These are phyloP conservation scores for Silurus meridionalis DNA, from an alignment of 2,113 vertebrate genomes.

Conservation along the genomic window DNA sequence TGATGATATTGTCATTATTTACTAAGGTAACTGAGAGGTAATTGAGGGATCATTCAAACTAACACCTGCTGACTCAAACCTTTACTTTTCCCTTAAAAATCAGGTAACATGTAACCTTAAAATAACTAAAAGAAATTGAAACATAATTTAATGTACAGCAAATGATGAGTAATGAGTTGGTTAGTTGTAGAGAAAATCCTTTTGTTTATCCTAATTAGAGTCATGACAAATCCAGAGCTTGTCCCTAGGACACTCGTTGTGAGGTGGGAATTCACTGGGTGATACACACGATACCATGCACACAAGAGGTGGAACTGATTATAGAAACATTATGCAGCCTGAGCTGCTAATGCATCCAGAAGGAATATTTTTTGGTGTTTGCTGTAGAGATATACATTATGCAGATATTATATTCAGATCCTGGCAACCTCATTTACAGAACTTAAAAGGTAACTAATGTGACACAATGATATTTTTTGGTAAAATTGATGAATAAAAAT, in stretches of 20 bases:
- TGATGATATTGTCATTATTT: conserved; percentile 66
- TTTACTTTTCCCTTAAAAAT: conserved; percentile 63
- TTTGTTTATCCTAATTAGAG: background rate
- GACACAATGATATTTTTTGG: background rate
- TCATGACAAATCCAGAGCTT: background rate
- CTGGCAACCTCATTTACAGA: background rate
- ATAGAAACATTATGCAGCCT: background rate
- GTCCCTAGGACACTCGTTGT: background rate
- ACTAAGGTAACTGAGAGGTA: conserved; percentile 64
- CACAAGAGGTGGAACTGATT: background rate
- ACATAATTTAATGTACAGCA: background rate
- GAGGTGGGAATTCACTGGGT: background rate
- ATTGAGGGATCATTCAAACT: conserved; percentile 77
- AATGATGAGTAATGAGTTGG: background rate
- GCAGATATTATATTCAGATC: background rate
- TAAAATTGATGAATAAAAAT: background rate
- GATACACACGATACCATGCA: background rate
- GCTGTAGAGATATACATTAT: background rate
- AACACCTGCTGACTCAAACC: conserved; percentile 68
- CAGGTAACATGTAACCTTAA: background rate
- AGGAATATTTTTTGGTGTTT: background rate
- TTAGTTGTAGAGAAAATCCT: too few species aligned
- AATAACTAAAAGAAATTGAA: background rate
- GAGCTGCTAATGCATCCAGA: background rate
- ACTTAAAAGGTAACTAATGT: background rate